Evolutionary conservation across 2,888 invertebrate species (phyloP), one percentile per base, ranked within the genome.

Genomic region (Tetrapedia diversipes): DNA sequence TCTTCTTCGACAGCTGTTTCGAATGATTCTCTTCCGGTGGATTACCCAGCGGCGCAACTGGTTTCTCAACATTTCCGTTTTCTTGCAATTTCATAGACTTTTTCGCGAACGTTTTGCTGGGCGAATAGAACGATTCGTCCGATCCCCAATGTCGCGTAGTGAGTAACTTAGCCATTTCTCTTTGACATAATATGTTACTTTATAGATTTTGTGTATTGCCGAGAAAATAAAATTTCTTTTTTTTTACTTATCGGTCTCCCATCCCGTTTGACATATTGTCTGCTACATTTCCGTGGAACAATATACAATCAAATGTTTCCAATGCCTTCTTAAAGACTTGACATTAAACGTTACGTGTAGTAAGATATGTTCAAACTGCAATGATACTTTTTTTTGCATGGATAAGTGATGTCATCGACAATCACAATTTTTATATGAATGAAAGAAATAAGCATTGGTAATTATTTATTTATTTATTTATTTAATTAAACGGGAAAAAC

Each of bases 111-210:
- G n/a, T 37, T 19, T 71, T 61, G 10, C 27, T 29, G n/a, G 41
- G 10, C 1, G 7, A 24, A 11, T 19, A 22, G n/a, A 54, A 39
- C 8, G 60, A 54, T 3, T 57, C 63, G 11, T 53, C 16, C 0
- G 70, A 74, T 32, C 10, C 24, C 64, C 57, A 70, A 6, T 70
- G 24, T 32, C 53, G 49, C 4, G 51, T 43, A 1, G 41, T 49
- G 14, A 43, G 14, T 14, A 59, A 32, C n/a, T n/a, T 39, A 16
- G 57, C 45, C 70, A 59, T 72, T 29, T 53, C 16, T 8, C n/a
- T 7, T 32, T n/a, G n/a, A 16, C 24, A 51, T 24, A 1, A 22
- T 11, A 6, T 14, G 27, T n/a, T 7, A 70, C 56, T 56, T 63
- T 14, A 37, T 19, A 6, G 47, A 70, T 70, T 70, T 69, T 39